These are phyloP conservation scores for Eospalax fontanierii DNA, from an alignment of 2,797 vertebrate species.

Conservation along the genomic window DNA sequence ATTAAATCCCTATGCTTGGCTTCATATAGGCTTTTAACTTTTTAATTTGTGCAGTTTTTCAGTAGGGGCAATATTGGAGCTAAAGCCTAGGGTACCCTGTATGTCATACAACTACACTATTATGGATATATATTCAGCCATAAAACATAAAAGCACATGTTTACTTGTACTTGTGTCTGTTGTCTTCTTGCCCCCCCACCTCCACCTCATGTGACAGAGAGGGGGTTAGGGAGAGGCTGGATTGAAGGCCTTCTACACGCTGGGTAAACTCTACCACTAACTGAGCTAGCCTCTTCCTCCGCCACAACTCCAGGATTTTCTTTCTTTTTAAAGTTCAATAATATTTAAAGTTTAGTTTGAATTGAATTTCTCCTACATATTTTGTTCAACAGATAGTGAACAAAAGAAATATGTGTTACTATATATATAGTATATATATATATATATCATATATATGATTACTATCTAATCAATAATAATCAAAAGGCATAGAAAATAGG, in stretches of 20 bases:
- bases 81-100: neutral
- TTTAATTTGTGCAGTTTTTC: neutral
- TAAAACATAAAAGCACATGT: neutral
- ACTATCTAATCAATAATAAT: slow-evolving; percentile 55
- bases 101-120: neutral
- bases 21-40: neutral
- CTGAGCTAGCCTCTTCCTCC: neutral
- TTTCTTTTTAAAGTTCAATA: slow-evolving; percentile 52
- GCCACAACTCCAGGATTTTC: neutral
- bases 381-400: slow-evolving; percentile 62
- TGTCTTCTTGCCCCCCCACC: no score
- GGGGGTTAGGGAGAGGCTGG: neutral
- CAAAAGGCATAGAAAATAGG: slow-evolving; percentile 68
- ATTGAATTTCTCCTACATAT: slow-evolving; percentile 47
- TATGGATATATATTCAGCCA: neutral
- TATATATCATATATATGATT: no score
- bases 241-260: neutral
- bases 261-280: neutral
- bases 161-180: no score
- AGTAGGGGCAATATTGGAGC: neutral
- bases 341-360: slow-evolving; percentile 55
- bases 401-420: slow-evolving; percentile 24
- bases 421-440: no score
- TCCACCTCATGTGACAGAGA: no score
- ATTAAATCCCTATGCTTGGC: neutral